A percentile compares a stretch with the other conserved stretches of the same genome.
Evolutionary conservation across 2,113 vertebrate species (phyloP).

Genomic region (Kryptolebias marmoratus): DNA sequence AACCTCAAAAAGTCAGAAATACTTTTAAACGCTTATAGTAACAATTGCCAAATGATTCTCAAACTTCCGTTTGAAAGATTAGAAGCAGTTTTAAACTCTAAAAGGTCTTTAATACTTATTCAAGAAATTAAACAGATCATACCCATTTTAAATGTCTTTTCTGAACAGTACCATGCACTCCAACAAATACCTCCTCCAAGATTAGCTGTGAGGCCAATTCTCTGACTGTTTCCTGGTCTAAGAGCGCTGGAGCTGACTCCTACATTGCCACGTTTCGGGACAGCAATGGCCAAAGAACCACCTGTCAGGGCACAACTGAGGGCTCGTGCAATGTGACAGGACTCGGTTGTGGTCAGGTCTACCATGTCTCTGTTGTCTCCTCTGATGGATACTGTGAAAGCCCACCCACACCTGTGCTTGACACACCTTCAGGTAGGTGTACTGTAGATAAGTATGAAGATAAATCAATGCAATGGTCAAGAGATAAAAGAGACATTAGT

Average conservation of each 20-base stretch:
- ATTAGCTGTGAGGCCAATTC: conserved; percentile 64
- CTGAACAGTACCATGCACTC: conserved; percentile 76
- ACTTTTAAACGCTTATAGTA: neutral
- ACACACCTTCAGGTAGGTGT: conserved; percentile 70
- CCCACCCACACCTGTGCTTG: conserved; percentile 37
- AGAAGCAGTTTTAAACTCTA: neutral
- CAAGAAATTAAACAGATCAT: neutral
- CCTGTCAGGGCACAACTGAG: conserved; percentile 64
- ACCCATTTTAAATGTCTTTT: neutral
- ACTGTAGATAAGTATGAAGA: neutral
- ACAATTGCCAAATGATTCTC: neutral
- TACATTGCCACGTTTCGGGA: conserved; percentile 73
- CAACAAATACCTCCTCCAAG: conserved; percentile 49
- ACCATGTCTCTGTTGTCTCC: conserved; percentile 72
- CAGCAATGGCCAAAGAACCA: conserved; percentile 61
- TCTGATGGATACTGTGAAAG: conserved; percentile 79
- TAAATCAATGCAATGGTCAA: neutral
- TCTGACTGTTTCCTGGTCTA: conserved; percentile 73
- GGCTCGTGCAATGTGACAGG: conserved; percentile 69
- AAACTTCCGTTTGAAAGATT: neutral
- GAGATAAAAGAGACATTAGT: neutral
- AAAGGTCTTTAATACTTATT: neutral
- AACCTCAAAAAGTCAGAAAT: neutral
- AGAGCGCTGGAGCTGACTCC: conserved; percentile 70
- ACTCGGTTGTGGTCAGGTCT: conserved; percentile 76